These are phyloP conservation scores for Dysdera silvatica DNA, from an alignment of 1,140 invertebrate genomes.

Conservation along the genomic window DNA sequence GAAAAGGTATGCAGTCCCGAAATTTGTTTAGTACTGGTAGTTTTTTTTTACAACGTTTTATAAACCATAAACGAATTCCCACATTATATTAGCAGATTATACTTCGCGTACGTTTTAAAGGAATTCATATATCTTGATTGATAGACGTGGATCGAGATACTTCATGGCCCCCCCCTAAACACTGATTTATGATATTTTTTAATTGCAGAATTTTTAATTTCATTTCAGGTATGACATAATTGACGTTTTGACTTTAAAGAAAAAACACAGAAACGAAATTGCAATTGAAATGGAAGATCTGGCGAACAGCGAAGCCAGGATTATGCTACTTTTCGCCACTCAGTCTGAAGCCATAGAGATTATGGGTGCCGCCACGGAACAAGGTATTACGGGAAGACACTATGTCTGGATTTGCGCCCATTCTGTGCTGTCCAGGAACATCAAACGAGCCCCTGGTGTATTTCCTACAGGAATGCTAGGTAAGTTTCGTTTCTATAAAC, in stretches of 20 bases:
- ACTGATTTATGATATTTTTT: too few relatives aligned
- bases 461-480: slow-evolving; percentile 90
- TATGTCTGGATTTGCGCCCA: slow-evolving; percentile 97
- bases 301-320: slow-evolving; percentile 81
- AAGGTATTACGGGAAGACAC: slow-evolving; percentile 84
- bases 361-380: slow-evolving; percentile 64
- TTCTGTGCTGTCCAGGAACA: slow-evolving; percentile 67
- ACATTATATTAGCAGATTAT: too few relatives aligned
- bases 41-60: too few relatives aligned
- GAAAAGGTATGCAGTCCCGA: too few relatives aligned
- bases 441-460: slow-evolving; percentile 59
- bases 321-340: slow-evolving; percentile 86
- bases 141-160: too few relatives aligned
- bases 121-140: too few relatives aligned
- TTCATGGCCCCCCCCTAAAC: too few relatives aligned
- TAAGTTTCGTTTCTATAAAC: too few relatives aligned
- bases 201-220: too few relatives aligned
- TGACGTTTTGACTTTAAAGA: slow-evolving; percentile 30
- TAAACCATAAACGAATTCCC: too few relatives aligned
- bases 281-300: slow-evolving; percentile 50
- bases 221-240: slow-evolving; percentile 30
- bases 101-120: too few relatives aligned
- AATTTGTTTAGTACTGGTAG: too few relatives aligned
- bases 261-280: neutral
- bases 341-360: slow-evolving; percentile 78